Conservation (phyloP, 2,888 invertebrate genomes). For the Blastobasis lacticolella region DNA sequence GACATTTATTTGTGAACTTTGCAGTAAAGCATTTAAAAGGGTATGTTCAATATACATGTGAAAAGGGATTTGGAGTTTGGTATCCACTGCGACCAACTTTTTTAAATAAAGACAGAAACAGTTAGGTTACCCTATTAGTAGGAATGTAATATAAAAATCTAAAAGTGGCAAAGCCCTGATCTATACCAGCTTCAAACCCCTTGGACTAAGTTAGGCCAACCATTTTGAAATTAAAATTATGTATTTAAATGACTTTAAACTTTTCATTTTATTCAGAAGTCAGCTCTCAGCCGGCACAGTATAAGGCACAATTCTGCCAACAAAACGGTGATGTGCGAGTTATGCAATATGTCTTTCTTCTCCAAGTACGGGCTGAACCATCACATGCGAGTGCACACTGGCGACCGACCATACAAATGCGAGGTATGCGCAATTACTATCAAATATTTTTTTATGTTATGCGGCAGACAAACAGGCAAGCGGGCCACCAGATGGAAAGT, state of each 20-base stretch:
- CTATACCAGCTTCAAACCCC: no score
- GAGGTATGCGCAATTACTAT: constrained; percentile 29
- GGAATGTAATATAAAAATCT: no score
- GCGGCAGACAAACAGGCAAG: no score
- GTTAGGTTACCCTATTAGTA: no score
- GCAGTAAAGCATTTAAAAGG: constrained; percentile 45
- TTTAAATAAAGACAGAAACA: no score
- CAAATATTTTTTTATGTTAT: not conserved
- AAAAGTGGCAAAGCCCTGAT: no score
- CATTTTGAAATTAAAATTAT: no score
- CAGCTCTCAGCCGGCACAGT: constrained; percentile 28
- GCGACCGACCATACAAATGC: constrained; percentile 51
- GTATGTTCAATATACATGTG: constrained; percentile 23
- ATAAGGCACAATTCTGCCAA: constrained; percentile 33
- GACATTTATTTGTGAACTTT: constrained; percentile 34
- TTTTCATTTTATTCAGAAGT: constrained; percentile 20
- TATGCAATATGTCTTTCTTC: constrained; percentile 42
- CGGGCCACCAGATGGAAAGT: no score
- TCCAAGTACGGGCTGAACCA: constrained; percentile 24
- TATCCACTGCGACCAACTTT: no score
- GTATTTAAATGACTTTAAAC: no score
- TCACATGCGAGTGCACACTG: constrained; percentile 50
- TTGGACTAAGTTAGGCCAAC: no score
- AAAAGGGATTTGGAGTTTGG: no score
- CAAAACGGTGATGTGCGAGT: constrained; percentile 35